Evolutionary conservation across 2,888 invertebrate species (phyloP).

Genomic region (Andrena praecox): DNA sequence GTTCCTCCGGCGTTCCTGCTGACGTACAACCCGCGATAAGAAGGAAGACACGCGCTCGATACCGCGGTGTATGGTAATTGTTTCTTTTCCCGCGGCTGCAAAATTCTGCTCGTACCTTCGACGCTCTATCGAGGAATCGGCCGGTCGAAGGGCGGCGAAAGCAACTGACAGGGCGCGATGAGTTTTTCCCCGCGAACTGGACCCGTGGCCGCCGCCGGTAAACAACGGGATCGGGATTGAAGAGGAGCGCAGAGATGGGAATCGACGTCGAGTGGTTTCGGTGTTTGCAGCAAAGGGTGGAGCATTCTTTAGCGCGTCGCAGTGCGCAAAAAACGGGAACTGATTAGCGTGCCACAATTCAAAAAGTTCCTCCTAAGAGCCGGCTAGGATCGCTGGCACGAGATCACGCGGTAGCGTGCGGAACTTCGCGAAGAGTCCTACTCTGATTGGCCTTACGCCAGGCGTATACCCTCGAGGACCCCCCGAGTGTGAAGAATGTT

Average conservation of each 20-base stretch:
- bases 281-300: not conserved
- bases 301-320: conserved; percentile 30
- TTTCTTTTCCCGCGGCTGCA: not conserved
- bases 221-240: no score
- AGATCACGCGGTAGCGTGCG: conserved; percentile 64
- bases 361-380: conserved; percentile 69
- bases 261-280: no score
- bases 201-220: no score
- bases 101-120: no score
- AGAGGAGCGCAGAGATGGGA: no score
- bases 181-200: no score
- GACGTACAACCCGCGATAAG: conserved; percentile 25
- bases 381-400: conserved; percentile 69
- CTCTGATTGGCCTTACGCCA: conserved; percentile 71
- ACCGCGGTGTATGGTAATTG: conserved; percentile 1
- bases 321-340: conserved; percentile 52
- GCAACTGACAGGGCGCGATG: no score
- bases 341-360: conserved; percentile 73
- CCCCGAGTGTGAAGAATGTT: conserved; percentile 72
- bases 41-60: conserved; percentile 11
- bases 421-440: conserved; percentile 63
- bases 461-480: conserved; percentile 52
- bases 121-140: no score
- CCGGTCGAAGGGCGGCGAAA: no score
- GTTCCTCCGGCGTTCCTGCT: conserved; percentile 18